Evolutionary conservation across 2,113 vertebrate species (phyloP), one percentile per base, ranked within the genome.

Genomic region (Phylloscopus trochilus): DNA sequence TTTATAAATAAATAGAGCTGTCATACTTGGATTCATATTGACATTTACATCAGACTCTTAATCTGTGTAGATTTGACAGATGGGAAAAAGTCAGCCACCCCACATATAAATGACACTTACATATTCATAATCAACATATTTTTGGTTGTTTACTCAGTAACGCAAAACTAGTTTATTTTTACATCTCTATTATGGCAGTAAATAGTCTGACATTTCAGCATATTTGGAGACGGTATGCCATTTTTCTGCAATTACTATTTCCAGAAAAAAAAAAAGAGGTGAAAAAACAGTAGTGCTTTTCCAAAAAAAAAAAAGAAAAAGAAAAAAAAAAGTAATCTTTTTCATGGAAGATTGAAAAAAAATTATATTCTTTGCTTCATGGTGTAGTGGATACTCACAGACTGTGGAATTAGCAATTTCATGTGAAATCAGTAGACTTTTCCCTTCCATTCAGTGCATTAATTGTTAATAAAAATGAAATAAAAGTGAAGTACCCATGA

Each of bases 1-100:
- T 83, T 93, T 90, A 86, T 79, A 94, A 95, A 96, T 91, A 94
- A 95, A 96, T 93, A 93, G 94, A 95, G 75, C 93, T 96, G 94
- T 96, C 94, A 95, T 83, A 93, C 88, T 76, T 92, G 80, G 85
- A 89, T 90, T 95, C 93, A 90, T 90, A 95, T 93, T 90, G 94
- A 95, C 94, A 93, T 97, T 95, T 93, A 86, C 92, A 95, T 92
- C 92, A 91, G 76, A 59, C 60, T 81, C 92, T 78, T 97, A 95
- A 97, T 91, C 92, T 87, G 87, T 88, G 70, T 41, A 83, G 88
- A 93, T 96, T 58, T 96, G 90, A 95, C 72, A 88, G 67, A 88
- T 47, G 78, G 68, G 76, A 74, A 95, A 95, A 95, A 95, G 43
- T 69, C 87, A 77, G 83, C 60, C 68, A 90, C 63, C 27, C 33